phyloP scores from a whole-genome alignment of 53 echinoderm and acorn worm species.

The Crossaster papposus region DNA sequence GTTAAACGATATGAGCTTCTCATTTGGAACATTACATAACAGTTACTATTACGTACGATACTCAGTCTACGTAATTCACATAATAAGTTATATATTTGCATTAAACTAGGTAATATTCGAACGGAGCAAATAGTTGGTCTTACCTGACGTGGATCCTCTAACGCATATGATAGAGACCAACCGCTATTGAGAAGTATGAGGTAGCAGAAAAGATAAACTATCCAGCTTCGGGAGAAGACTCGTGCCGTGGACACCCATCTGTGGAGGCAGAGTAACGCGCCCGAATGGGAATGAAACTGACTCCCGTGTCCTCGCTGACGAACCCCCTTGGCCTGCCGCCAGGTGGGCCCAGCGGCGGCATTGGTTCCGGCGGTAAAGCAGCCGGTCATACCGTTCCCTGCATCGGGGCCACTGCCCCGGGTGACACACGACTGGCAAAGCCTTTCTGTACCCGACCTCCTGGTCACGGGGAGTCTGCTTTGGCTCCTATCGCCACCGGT shows the following conservation, averaged over 20 bases:
- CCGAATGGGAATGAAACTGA: background rate
- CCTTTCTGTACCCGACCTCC: background rate
- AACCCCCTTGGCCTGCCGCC: conserved; percentile 41
- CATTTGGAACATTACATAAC: too few species aligned
- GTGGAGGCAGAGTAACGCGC: conserved; percentile 28
- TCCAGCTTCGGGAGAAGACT: conserved; percentile 12
- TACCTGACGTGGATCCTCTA: conserved; percentile 36
- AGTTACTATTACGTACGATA: too few species aligned
- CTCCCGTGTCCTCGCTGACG: background rate
- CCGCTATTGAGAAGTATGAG: conserved; percentile 38
- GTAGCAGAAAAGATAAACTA: conserved; percentile 58
- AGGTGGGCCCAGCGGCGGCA: conserved; percentile 3
- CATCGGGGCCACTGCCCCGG: conserved; percentile 28
- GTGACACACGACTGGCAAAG: conserved; percentile 39
- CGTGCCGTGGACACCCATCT: conserved; percentile 17
- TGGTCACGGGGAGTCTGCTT: too few species aligned
- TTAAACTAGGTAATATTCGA: background rate
- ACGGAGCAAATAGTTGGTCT: background rate
- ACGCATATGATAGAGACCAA: conserved; percentile 14
- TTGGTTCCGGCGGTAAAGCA: conserved; percentile 35
- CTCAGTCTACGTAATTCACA: background rate
- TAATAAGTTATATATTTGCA: background rate
- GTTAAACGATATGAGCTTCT: too few species aligned
- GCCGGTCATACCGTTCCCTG: conserved; percentile 42
- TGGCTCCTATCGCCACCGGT: background rate